These are phyloP conservation scores for Sylvilagus bachmani DNA, from an alignment of 2,113 vertebrate genomes.

Conservation along the genomic window DNA sequence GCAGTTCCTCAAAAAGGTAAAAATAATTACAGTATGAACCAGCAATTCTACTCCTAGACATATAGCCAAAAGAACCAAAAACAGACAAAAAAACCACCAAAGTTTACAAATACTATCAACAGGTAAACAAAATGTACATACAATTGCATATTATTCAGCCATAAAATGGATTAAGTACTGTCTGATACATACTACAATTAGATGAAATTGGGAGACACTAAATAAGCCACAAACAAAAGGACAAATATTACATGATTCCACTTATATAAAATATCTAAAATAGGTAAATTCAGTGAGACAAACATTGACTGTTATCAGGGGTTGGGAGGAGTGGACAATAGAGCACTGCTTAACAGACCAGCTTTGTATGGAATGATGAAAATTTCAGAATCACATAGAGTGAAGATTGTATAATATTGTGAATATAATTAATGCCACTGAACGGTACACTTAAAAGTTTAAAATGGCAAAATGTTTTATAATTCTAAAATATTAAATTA, in stretches of 20 bases:
- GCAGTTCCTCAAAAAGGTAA: constrained; percentile 39
- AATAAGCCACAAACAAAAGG: constrained; percentile 47
- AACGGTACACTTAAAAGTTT: background rate
- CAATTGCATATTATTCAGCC: constrained; percentile 12
- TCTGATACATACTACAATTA: background rate
- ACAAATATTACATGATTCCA: constrained; percentile 15
- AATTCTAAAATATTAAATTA: constrained; percentile 13
- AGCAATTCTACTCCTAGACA: constrained; percentile 18
- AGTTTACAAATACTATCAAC: background rate
- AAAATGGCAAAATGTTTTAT: constrained; percentile 1
- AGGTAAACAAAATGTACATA: constrained; percentile 19
- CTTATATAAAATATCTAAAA: constrained; percentile 10
- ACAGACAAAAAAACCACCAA: constrained; percentile 16
- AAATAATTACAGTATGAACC: background rate
- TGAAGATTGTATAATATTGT: background rate
- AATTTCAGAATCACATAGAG: background rate
- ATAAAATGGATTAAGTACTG: background rate
- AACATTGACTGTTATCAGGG: background rate
- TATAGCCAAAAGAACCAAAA: constrained; percentile 28
- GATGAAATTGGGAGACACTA: background rate
- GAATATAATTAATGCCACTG: background rate
- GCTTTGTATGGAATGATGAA: background rate
- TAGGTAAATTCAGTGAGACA: background rate
- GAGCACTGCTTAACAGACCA: background rate
- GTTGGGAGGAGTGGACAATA: background rate